phyloP scores from a whole-genome alignment of 1,140 invertebrate species.

The Drosophila lini region DNA sequence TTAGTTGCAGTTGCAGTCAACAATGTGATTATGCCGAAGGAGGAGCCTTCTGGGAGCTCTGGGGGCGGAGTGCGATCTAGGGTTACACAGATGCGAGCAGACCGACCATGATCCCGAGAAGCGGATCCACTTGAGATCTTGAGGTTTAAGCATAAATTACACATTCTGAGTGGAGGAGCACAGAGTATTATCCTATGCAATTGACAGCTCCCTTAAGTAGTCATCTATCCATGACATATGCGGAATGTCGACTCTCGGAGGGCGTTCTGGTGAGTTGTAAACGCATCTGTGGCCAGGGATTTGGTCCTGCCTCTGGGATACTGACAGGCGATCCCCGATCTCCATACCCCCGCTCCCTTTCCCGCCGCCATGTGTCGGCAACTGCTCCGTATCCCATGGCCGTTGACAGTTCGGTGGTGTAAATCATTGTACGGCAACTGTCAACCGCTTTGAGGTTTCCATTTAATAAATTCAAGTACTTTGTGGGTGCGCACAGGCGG shows the following conservation, averaged over 20 bases:
- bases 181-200: conserved; percentile 64
- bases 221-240: conserved; percentile 47
- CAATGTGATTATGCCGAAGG: conserved; percentile 65
- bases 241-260: background rate
- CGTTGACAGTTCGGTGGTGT: conserved; percentile 60
- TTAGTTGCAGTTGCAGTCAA: conserved; percentile 81
- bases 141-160: conserved; percentile 57
- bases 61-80: conserved; percentile 35
- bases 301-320: conserved; percentile 43
- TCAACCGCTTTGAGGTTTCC: conserved; percentile 39
- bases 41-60: conserved; percentile 8
- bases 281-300: conserved; percentile 50
- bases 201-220: conserved; percentile 73
- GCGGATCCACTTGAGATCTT: conserved; percentile 60
- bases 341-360: background rate
- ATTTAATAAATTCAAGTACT: conserved; percentile 42
- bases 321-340: conserved; percentile 15
- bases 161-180: conserved; percentile 2
- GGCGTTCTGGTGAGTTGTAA: conserved; percentile 65
- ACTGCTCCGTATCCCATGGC: conserved; percentile 36
- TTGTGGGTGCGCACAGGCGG: conserved; percentile 10
- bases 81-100: conserved; percentile 67
- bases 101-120: conserved; percentile 35
- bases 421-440: conserved; percentile 48
- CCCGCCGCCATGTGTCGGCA: conserved; percentile 64